phyloP scores from a whole-genome alignment of 2,888 invertebrate species.

The Dicranocentrus wangi region DNA sequence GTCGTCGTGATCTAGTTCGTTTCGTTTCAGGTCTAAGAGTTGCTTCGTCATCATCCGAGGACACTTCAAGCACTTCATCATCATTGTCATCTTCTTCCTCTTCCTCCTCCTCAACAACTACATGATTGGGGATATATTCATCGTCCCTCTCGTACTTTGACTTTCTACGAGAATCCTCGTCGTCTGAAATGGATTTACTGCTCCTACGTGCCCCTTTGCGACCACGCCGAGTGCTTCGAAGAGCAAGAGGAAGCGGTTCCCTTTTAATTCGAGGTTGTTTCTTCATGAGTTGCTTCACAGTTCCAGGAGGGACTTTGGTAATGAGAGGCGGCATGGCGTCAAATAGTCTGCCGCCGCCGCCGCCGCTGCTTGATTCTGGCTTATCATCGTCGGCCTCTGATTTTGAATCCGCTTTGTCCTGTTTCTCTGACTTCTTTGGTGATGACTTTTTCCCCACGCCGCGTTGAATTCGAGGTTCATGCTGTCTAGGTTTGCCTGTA shows the following conservation, averaged over 20 bases:
- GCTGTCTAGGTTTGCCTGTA: neutral
- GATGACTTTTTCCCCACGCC: neutral
- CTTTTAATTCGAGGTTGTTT: conserved; percentile 26
- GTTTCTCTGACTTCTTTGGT: neutral
- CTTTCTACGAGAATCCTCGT: conserved; percentile 15
- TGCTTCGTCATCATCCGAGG: neutral
- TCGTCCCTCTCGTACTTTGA: conserved; percentile 21
- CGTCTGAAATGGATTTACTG: neutral
- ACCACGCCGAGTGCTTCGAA: neutral
- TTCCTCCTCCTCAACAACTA: neutral
- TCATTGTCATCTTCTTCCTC: neutral
- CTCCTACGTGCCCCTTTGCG: neutral
- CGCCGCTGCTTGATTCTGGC: neutral
- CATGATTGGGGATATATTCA: conserved; percentile 28
- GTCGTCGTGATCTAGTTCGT: neutral
- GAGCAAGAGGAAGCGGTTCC: neutral
- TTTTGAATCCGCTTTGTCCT: neutral
- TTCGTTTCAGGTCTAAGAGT: neutral
- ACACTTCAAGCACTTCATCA: neutral
- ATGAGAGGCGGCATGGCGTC: neutral
- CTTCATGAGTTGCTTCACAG: neutral
- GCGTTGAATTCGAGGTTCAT: neutral
- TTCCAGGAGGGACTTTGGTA: conserved; percentile 4
- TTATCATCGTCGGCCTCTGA: neutral
- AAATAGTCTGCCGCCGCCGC: too few relatives aligned